These are phyloP conservation scores for Cyanoderma ruficeps DNA, from an alignment of 2,113 vertebrate genomes.

Conservation along the genomic window DNA sequence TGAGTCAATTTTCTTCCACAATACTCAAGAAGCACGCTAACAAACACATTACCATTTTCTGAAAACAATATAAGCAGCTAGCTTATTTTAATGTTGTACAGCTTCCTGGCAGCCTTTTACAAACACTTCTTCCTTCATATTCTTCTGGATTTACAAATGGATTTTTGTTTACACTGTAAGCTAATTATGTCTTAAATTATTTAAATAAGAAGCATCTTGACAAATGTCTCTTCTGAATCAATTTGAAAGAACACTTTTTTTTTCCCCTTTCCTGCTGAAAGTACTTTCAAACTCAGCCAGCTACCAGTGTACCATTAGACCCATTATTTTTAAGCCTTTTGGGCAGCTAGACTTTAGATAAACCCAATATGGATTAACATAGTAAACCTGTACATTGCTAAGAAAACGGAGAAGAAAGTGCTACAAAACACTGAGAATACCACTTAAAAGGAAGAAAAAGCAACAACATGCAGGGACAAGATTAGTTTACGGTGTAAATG, in stretches of 20 bases:
- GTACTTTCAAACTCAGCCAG: neutral
- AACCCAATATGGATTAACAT: constrained; percentile 35
- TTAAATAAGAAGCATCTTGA: constrained; percentile 29
- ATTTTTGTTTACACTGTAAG: neutral
- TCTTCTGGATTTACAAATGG: constrained; percentile 2
- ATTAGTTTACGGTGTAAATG: constrained; percentile 40
- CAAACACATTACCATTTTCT: neutral
- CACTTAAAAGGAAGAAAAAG: constrained; percentile 49
- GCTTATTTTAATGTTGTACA: neutral
- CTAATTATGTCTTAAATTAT: constrained; percentile 19
- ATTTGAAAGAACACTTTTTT: neutral
- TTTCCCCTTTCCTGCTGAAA: neutral
- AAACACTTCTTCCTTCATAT: neutral
- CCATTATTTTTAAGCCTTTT: constrained; percentile 40
- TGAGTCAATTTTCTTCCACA: neutral
- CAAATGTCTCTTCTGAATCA: neutral
- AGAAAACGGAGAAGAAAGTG: constrained; percentile 54
- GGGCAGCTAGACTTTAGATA: constrained; percentile 18
- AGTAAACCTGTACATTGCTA: constrained; percentile 1
- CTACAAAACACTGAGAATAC: neutral
- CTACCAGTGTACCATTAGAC: constrained; percentile 6
- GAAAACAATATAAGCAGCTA: neutral
- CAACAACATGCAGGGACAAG: constrained; percentile 58
- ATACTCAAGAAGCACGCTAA: neutral
- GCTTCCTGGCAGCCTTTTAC: neutral